Conservation (phyloP, 2,888 invertebrate genomes). For the Ochropleura leucogaster region DNA sequence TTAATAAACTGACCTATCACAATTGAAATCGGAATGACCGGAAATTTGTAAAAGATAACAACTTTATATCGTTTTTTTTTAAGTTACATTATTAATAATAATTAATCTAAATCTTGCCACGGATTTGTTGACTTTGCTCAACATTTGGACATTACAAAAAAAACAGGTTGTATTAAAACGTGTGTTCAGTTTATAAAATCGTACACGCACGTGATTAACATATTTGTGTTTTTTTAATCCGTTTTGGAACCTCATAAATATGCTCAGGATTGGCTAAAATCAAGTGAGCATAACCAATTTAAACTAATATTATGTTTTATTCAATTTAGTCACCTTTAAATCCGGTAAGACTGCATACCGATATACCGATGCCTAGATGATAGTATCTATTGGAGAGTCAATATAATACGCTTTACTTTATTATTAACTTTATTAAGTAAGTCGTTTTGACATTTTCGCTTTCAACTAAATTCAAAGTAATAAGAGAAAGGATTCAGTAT, state of each 20-base stretch:
- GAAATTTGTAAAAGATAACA: not conserved
- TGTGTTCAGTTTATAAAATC: not conserved
- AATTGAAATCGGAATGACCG: not conserved
- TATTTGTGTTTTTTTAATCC: not conserved
- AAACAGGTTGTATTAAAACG: not conserved
- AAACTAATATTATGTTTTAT: not conserved
- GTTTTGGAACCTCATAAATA: not conserved
- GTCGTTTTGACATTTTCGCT: not conserved
- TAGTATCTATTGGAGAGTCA: not conserved
- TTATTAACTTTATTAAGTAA: no score
- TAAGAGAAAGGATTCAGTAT: no score
- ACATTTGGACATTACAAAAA: not conserved
- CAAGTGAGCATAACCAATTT: not conserved
- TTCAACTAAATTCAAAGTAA: not conserved
- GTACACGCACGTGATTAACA: not conserved
- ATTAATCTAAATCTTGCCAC: not conserved
- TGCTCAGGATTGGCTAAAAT: not conserved
- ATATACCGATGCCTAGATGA: no score
- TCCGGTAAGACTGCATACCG: no score
- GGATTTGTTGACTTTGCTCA: no score
- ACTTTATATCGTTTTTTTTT: not conserved
- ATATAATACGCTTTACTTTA: not conserved
- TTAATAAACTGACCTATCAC: not conserved
- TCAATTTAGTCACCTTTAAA: conserved; percentile 5
- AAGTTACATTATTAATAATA: not conserved